Base-by-base conservation (phyloP, 2,888 invertebrate genomes). In the Nemoura dubitans region DNA sequence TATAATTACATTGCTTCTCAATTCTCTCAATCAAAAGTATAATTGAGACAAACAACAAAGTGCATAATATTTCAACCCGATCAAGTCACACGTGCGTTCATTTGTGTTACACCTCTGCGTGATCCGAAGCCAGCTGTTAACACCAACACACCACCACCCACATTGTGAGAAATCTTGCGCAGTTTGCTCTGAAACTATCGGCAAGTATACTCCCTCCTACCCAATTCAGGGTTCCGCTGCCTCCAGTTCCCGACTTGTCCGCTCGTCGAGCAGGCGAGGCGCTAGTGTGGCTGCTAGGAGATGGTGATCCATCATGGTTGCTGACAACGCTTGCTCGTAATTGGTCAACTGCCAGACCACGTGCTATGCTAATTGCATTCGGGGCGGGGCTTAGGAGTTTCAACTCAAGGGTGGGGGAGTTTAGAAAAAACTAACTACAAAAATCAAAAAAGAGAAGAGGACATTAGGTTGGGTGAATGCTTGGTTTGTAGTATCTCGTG, bases 341-440 rank as follows among this genome's bases (percentile, higher is more conserved):
- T 93, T 94, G 93, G 93, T 91, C 89, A 90, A 89, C 88, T 89
- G 88, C 88, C 91, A 59, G 28, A 92, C 93, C 94, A 95, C 94
- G 94, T 94, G 95, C 92, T 92, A 92, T 92, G 93, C 92, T 94
- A 93, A 94, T 94, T 93, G 93, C 92, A 27, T 76, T 16, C n/a
- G 30, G 86, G 83, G 86, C 36, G 87, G 76, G 87, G 86, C 87
- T 42, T 85, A 76, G 83, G 77, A 86, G 83, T 81, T 87, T 27
- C 42, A 29, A 84, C 27, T 77, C 87, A 43, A 86, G 89, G 82
- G 83, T 87, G 81, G 87, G 86, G 86, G 87, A 76, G 84, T 84
- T 85, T 80, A 84, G 59, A 84, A 84, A 84, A 84, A 84, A 84
- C 84, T 84, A 84, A 84, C 84, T 84, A 84, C 84, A 84, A 84